phyloP scores from a whole-genome alignment of 1,140 invertebrate species.

The Pseudoatta argentina region DNA sequence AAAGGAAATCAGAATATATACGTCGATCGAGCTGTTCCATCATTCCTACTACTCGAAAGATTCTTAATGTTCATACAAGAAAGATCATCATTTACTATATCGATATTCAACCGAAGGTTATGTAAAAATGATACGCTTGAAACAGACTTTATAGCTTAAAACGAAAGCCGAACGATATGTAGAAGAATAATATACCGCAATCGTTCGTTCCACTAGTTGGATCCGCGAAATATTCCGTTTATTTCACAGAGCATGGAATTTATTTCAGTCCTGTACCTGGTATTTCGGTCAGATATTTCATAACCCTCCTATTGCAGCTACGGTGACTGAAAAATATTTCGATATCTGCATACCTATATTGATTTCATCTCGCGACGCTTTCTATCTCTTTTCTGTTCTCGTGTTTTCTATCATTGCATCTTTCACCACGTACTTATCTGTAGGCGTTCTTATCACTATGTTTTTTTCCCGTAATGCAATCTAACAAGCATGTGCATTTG shows the following conservation, averaged over 20 bases:
- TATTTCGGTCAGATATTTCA: constrained; percentile 79
- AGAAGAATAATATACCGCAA: constrained; percentile 41
- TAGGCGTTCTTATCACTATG: constrained; percentile 22
- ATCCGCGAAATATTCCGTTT: constrained; percentile 62
- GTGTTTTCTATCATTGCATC: not conserved
- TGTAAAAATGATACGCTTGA: constrained; percentile 47
- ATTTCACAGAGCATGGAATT: constrained; percentile 69
- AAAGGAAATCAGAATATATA: too few relatives aligned
- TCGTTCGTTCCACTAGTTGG: constrained; percentile 59
- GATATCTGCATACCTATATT: constrained; percentile 65
- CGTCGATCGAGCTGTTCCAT: constrained; percentile 11
- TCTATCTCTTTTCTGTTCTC: not conserved
- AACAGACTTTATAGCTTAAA: constrained; percentile 25
- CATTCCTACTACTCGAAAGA: not conserved
- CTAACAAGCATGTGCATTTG: constrained; percentile 15
- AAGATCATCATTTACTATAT: not conserved
- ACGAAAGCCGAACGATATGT: constrained; percentile 50
- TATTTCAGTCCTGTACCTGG: constrained; percentile 65
- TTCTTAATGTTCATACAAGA: not conserved
- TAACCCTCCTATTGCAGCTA: constrained; percentile 63
- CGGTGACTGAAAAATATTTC: constrained; percentile 66
- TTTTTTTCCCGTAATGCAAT: constrained; percentile 31
- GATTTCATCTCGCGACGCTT: constrained; percentile 49
- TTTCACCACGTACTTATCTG: not conserved
- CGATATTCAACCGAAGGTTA: constrained; percentile 43